These are phyloP conservation scores for Myodes glareolus DNA, from an alignment of 2,113 vertebrate genomes.

Conservation along the genomic window DNA sequence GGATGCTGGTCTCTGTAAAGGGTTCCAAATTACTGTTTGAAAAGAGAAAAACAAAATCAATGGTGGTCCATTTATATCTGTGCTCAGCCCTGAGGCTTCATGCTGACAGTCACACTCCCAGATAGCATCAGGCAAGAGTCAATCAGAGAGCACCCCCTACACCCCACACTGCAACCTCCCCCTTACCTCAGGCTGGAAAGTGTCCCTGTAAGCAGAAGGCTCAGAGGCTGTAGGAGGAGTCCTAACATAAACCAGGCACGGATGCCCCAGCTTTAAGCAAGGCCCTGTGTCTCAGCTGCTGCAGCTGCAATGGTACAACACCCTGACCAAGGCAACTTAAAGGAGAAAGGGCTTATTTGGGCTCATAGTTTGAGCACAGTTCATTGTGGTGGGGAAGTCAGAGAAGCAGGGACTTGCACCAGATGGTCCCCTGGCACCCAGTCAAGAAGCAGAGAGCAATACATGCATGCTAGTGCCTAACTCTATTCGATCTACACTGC, in stretches of 20 bases:
- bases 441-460: not conserved
- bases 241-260: accelerated
- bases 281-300: not conserved
- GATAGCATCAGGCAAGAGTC: not conserved
- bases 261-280: not conserved
- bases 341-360: not conserved
- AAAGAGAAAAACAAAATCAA: slow-evolving; percentile 15
- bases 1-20: slow-evolving; percentile 51
- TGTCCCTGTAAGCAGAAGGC: not conserved
- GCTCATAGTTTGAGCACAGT: too few species aligned
- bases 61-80: not conserved
- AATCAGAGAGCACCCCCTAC: too few species aligned
- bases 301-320: not conserved
- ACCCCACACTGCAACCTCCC: not conserved
- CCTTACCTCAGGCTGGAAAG: too few species aligned
- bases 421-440: not conserved
- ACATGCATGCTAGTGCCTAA: not conserved
- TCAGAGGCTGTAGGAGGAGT: not conserved
- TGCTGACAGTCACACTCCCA: not conserved
- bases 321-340: not conserved
- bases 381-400: not conserved
- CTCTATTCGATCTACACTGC: too few species aligned
- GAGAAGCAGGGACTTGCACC: not conserved
- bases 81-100: not conserved
- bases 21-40: slow-evolving; percentile 62